phyloP scores from a whole-genome alignment of 2,888 invertebrate genomes.

The Endotricha flammealis region DNA sequence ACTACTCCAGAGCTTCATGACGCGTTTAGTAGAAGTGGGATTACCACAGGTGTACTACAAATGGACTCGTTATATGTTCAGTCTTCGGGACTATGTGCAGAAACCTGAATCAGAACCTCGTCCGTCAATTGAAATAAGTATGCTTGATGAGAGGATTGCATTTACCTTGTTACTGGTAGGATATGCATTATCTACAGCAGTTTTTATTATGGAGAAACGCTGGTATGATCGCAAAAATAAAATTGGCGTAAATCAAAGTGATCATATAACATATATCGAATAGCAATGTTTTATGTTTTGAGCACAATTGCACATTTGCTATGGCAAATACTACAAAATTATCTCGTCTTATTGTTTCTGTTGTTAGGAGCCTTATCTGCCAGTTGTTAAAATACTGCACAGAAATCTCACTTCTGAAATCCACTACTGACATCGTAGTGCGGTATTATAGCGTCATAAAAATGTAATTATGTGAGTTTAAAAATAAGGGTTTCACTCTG shows the following conservation, averaged over 20 bases:
- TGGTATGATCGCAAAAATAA: conserved; percentile 12
- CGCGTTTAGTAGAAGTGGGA: conserved; percentile 39
- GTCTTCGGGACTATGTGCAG: conserved; percentile 17
- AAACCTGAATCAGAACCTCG: conserved; percentile 24
- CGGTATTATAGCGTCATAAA: no score
- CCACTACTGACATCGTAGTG: no score
- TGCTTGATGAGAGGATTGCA: conserved; percentile 29
- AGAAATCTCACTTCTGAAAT: no score
- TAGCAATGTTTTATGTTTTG: neutral
- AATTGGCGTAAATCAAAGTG: neutral
- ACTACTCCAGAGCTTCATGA: conserved; percentile 29
- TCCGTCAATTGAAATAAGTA: conserved; percentile 21
- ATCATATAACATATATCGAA: neutral
- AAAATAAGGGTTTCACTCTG: no score
- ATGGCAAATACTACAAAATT: no score
- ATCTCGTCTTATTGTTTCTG: no score
- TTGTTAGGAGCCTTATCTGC: no score
- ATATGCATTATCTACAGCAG: conserved; percentile 25
- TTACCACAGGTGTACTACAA: conserved; percentile 38
- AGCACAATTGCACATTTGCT: no score
- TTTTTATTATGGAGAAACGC: conserved; percentile 33
- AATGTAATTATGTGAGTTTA: no score
- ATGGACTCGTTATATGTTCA: conserved; percentile 36
- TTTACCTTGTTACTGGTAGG: conserved; percentile 33
- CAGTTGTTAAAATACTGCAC: no score